phyloP scores from a whole-genome alignment of 2,113 vertebrate species.

The Mola mola region DNA sequence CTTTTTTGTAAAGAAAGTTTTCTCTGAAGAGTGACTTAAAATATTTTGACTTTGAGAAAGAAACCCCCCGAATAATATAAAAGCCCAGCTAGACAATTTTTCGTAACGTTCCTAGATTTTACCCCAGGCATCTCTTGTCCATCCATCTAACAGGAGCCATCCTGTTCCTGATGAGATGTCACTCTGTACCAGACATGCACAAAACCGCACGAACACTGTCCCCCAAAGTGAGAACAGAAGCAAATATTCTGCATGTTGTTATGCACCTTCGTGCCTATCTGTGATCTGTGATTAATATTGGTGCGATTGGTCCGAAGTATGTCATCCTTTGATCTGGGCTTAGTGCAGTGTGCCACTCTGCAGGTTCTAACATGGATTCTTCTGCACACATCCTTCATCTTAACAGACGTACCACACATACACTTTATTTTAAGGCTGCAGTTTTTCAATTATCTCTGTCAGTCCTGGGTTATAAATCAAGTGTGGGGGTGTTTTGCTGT shows the following conservation, averaged over 20 bases:
- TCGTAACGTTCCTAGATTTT: too few species aligned
- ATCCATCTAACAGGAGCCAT: too few species aligned
- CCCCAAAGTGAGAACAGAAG: constrained; percentile 1
- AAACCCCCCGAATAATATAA: too few species aligned
- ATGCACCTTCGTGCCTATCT: constrained; percentile 13
- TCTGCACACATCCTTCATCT: constrained; percentile 21
- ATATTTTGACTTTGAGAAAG: too few species aligned
- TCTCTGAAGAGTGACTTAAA: too few species aligned
- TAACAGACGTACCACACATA: constrained; percentile 15
- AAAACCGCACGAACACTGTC: constrained; percentile 11
- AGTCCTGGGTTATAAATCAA: constrained; percentile 34
- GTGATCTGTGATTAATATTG: background rate
- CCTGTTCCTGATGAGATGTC: too few species aligned
- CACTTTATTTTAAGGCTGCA: constrained; percentile 23
- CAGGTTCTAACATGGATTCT: constrained; percentile 1
- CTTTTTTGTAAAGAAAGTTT: too few species aligned
- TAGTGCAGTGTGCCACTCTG: background rate
- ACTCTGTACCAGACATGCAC: background rate
- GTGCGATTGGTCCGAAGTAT: background rate
- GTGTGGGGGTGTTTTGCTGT: background rate
- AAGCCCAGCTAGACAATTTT: too few species aligned
- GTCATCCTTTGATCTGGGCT: background rate
- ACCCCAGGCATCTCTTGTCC: too few species aligned
- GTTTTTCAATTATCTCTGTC: constrained; percentile 25
- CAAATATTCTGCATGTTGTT: background rate